These are phyloP conservation scores for Thunnus thynnus DNA, from an alignment of 2,113 vertebrate genomes.

Conservation along the genomic window DNA sequence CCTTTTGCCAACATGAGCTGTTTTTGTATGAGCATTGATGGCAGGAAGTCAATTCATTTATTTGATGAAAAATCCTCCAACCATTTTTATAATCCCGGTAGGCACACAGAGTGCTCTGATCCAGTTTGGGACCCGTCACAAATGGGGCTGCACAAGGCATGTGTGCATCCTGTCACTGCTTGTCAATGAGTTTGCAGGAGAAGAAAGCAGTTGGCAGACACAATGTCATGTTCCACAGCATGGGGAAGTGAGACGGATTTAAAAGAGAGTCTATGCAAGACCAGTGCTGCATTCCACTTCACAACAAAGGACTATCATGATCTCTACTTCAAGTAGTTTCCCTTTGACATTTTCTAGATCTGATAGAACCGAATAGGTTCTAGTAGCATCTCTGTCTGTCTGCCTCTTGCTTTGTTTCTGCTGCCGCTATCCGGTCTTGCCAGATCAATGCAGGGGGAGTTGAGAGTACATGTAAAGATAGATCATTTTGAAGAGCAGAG, in stretches of 20 bases:
- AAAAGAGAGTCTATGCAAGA: constrained; percentile 7
- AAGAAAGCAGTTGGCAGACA: constrained; percentile 21
- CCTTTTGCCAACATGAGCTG: constrained; percentile 29
- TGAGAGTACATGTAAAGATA: constrained; percentile 43
- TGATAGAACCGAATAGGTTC: constrained; percentile 38
- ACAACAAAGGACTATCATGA: constrained; percentile 9
- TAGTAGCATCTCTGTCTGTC: background rate
- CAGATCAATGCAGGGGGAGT: constrained; percentile 46
- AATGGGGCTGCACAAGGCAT: constrained; percentile 25
- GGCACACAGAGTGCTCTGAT: constrained; percentile 51
- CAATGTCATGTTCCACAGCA: constrained; percentile 10
- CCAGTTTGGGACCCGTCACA: constrained; percentile 41
- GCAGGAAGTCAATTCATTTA: constrained; percentile 58
- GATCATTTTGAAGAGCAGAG: constrained; percentile 41
- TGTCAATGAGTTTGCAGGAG: constrained; percentile 35
- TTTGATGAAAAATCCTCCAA: constrained; percentile 64
- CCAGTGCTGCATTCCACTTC: constrained; percentile 16
- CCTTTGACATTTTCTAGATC: constrained; percentile 49
- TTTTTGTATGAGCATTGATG: constrained; percentile 28
- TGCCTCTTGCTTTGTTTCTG: constrained; percentile 23
- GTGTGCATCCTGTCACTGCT: constrained; percentile 26
- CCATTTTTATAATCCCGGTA: constrained; percentile 57
- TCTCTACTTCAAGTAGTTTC: constrained; percentile 21
- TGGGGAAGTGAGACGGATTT: background rate
- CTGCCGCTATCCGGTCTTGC: constrained; percentile 22